A percentile compares a stretch with the other conserved stretches of the same genome.
Evolutionary conservation across 2,113 vertebrate genomes (phyloP).

Genomic region (Bubo bubo): DNA sequence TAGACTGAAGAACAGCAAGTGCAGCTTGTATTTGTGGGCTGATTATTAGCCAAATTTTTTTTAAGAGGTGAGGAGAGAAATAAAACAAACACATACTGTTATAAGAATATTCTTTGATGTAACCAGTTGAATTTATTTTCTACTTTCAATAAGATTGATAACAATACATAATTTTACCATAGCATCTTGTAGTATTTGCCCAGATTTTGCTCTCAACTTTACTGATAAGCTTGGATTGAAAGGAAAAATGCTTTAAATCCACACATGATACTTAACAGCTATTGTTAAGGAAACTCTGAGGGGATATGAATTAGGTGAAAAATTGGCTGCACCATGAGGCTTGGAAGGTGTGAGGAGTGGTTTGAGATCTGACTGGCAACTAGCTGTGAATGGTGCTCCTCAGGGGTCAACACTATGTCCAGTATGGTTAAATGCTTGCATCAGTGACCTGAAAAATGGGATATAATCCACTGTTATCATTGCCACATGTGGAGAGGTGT

Average conservation of each 20-base stretch:
- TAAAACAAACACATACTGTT: not conserved
- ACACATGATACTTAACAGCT: not conserved
- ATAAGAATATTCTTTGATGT: not conserved
- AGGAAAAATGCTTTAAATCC: not conserved
- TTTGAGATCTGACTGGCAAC: not conserved
- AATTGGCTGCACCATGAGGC: not conserved
- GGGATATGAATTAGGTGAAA: not conserved
- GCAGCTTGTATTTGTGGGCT: not conserved
- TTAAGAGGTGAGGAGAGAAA: not conserved
- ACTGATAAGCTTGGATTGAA: not conserved
- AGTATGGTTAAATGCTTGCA: not conserved
- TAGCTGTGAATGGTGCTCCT: not conserved
- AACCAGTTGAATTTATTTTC: not conserved
- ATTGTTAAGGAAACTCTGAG: not conserved
- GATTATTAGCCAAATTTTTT: not conserved
- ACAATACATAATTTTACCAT: not conserved
- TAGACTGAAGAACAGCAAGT: not conserved
- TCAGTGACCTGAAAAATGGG: not conserved
- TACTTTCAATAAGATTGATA: not conserved
- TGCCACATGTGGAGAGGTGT: accelerated
- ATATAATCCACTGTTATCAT: not conserved
- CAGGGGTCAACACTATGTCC: not conserved
- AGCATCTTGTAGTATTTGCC: not conserved
- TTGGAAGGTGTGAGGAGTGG: not conserved
- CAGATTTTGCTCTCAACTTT: not conserved